phyloP scores from a whole-genome alignment of 2,797 vertebrate genomes.

The Eidolon dupreanum region DNA sequence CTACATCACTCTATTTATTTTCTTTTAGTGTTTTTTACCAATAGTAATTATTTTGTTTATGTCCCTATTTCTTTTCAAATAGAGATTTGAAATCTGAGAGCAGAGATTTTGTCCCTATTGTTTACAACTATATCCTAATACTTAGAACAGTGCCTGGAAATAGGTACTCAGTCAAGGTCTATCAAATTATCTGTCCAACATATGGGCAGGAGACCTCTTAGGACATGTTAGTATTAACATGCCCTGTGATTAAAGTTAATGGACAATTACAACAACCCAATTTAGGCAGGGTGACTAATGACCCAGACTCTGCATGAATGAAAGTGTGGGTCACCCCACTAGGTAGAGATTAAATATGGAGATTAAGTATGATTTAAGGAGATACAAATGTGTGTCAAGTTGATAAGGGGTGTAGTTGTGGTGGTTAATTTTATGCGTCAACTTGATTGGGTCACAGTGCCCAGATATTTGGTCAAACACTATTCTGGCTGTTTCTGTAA shows the following conservation, averaged over 20 bases:
- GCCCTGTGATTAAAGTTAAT: neutral
- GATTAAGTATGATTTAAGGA: neutral
- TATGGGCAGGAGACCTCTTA: neutral
- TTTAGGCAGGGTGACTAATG: neutral
- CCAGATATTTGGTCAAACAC: too few species aligned
- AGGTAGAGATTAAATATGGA: neutral
- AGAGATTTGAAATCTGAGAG: neutral
- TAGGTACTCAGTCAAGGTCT: neutral
- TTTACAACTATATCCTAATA: neutral
- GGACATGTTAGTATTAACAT: neutral
- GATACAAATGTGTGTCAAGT: neutral
- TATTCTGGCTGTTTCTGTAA: neutral
- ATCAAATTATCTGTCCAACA: neutral
- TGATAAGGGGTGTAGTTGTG: neutral
- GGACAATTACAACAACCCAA: neutral
- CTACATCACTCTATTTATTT: neutral
- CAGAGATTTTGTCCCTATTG: neutral
- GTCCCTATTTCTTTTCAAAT: neutral
- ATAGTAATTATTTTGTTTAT: neutral
- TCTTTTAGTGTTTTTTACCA: neutral
- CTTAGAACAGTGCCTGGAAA: neutral
- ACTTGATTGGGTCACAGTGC: neutral
- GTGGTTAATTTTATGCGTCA: neutral
- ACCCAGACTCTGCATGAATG: neutral
- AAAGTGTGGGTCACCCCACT: neutral